Conservation (phyloP, 2,888 invertebrate species). For the Lamproptera curius region DNA sequence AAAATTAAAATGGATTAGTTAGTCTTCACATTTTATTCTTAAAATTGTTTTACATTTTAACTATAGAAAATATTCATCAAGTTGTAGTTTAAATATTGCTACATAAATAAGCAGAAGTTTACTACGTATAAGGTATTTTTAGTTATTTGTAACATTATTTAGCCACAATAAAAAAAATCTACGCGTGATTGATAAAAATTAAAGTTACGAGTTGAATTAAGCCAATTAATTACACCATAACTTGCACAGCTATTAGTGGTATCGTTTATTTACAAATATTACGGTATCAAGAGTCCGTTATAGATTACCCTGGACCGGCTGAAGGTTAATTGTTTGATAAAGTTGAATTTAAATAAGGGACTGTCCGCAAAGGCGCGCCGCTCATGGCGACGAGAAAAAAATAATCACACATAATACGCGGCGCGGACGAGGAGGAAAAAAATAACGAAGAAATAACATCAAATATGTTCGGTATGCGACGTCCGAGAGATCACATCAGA, state of each 20-base stretch:
- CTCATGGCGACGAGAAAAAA: conserved; percentile 39
- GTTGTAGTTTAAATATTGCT: too few relatives aligned
- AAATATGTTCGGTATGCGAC: conserved; percentile 75
- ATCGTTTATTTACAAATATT: not conserved
- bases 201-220: too few relatives aligned
- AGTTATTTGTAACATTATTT: too few relatives aligned
- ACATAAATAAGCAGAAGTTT: too few relatives aligned
- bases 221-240: too few relatives aligned
- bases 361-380: not conserved
- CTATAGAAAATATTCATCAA: too few relatives aligned
- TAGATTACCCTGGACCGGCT: not conserved
- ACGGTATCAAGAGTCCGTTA: not conserved
- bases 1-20: too few relatives aligned
- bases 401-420: conserved; percentile 34
- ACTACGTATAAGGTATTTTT: not conserved
- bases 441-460: conserved; percentile 54
- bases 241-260: not conserved
- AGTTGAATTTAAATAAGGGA: conserved; percentile 2
- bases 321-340: conserved; percentile 16
- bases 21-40: too few relatives aligned
- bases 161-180: too few relatives aligned
- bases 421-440: conserved; percentile 34
- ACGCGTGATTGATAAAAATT: too few relatives aligned
- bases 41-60: too few relatives aligned
- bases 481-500: conserved; percentile 71